A percentile compares a stretch with the other conserved stretches of the same genome.
Conservation (phyloP, 1,140 invertebrate genomes). For the Nephotettix cincticeps region DNA sequence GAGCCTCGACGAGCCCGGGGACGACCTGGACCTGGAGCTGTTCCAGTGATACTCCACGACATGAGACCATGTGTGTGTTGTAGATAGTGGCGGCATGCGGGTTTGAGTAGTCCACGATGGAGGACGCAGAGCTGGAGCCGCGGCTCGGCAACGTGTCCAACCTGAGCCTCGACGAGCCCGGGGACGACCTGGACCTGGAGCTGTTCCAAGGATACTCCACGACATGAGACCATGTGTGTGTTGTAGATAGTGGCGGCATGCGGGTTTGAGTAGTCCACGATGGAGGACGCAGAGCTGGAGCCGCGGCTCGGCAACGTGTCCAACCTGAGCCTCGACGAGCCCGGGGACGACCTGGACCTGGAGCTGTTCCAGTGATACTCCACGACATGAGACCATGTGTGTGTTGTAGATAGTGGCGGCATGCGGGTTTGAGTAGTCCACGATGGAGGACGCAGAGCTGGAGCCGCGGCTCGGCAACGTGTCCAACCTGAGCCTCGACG, state of each 20-base stretch:
- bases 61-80: too few species aligned
- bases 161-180: neutral
- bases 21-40: slow-evolving; percentile 48
- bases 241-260: too few species aligned
- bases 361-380: slow-evolving; percentile 72
- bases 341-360: slow-evolving; percentile 31
- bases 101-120: too few species aligned
- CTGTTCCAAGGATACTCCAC: slow-evolving; percentile 72
- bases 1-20: neutral
- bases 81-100: too few species aligned
- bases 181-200: slow-evolving; percentile 41
- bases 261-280: too few species aligned
- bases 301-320: neutral
- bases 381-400: too few species aligned
- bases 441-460: slow-evolving; percentile 1
- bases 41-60: slow-evolving; percentile 70
- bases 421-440: too few species aligned
- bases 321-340: neutral
- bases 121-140: neutral
- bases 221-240: too few species aligned
- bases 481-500: neutral
- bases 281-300: slow-evolving; percentile 3
- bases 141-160: neutral
- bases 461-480: neutral
- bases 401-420: too few species aligned